These are phyloP conservation scores for Alloplasta piceator DNA, from an alignment of 2,888 invertebrate genomes.

Conservation along the genomic window DNA sequence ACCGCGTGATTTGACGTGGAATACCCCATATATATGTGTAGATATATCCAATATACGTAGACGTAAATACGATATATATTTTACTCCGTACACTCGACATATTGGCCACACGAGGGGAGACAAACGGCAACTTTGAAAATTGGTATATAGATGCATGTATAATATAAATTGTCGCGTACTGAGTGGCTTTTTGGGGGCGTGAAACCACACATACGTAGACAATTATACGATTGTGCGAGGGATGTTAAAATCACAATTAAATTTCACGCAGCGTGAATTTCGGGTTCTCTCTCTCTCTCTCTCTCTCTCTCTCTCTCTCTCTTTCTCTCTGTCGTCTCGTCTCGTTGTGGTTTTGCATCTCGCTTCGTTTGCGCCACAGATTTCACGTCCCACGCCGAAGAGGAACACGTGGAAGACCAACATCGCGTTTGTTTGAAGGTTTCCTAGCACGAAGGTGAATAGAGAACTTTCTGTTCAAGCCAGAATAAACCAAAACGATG, in stretches of 20 bases:
- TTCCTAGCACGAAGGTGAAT: not conserved
- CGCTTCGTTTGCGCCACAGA: not conserved
- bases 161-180: conserved; percentile 1
- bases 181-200: conserved; percentile 42
- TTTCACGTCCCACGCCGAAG: not conserved
- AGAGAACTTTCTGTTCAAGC: not conserved
- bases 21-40: too few relatives aligned
- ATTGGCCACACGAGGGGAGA: conserved; percentile 30
- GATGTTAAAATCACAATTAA: conserved; percentile 71
- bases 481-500: too few relatives aligned
- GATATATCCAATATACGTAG: not conserved
- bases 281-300: conserved; percentile 11
- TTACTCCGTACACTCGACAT: conserved; percentile 19
- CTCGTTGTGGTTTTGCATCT: not conserved
- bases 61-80: not conserved
- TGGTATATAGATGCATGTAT: conserved; percentile 15
- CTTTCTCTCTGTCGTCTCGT: not conserved
- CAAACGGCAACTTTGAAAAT: conserved; percentile 32
- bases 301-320: conserved; percentile 13
- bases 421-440: conserved; percentile 15
- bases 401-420: conserved; percentile 25
- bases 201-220: not conserved
- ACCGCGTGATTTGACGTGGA: too few relatives aligned
- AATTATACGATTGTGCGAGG: conserved; percentile 13
- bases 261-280: conserved; percentile 70